These are phyloP conservation scores for Amphibalanus amphitrite DNA, from an alignment of 1,140 invertebrate genomes.

Conservation along the genomic window DNA sequence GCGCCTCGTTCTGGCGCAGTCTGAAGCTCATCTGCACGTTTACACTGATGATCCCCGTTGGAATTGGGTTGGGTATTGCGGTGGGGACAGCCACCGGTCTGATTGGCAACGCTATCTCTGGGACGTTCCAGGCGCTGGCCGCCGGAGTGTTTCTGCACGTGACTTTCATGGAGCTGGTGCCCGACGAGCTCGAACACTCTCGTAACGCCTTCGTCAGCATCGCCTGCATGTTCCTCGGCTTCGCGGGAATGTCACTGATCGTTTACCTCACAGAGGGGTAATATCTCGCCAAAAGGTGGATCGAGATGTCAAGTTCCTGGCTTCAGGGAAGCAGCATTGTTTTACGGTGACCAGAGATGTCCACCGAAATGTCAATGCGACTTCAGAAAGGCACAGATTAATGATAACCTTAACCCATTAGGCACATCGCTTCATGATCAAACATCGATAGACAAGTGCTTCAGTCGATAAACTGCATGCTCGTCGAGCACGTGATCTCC, in stretches of 20 bases:
- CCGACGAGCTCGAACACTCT: slow-evolving; percentile 20
- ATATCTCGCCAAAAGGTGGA: too few species aligned
- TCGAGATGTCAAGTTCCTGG: too few species aligned
- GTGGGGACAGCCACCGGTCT: not conserved
- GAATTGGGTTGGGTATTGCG: not conserved
- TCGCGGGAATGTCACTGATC: slow-evolving; percentile 12
- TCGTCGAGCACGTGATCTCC: too few species aligned
- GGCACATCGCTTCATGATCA: too few species aligned
- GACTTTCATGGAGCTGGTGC: slow-evolving; percentile 26
- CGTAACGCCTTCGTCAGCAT: slow-evolving; percentile 18
- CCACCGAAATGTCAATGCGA: too few species aligned
- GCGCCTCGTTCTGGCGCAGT: not conserved
- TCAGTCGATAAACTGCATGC: too few species aligned
- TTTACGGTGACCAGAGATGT: too few species aligned
- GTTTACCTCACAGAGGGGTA: not conserved
- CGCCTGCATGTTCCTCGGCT: slow-evolving; percentile 20
- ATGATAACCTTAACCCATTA: too few species aligned
- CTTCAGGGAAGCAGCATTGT: too few species aligned
- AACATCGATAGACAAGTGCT: too few species aligned
- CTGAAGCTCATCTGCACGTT: not conserved
- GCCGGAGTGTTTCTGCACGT: slow-evolving; percentile 28
- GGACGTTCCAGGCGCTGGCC: slow-evolving; percentile 26
- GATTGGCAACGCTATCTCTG: slow-evolving; percentile 15
- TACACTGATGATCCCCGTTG: not conserved
- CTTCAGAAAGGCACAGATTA: too few species aligned